Conservation (phyloP, 37 sponge, comb jelly and placozoan species). For the Aphrocallistes beatrix region DNA sequence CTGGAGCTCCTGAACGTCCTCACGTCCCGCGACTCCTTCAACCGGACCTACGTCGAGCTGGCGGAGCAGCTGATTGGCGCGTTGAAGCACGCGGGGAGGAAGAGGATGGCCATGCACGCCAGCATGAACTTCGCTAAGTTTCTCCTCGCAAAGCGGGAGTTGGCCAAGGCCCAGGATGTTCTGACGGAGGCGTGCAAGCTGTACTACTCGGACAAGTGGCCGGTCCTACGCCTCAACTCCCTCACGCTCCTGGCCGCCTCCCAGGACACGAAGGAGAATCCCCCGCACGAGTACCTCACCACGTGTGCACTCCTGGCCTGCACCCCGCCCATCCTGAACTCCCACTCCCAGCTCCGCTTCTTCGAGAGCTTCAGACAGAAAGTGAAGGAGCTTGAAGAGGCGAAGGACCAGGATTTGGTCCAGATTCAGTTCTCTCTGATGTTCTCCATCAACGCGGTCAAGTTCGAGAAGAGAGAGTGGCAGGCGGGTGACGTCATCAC, state of each 20-base stretch:
- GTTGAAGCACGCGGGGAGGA: conserved; percentile 73
- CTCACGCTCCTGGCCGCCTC: conserved; percentile 1
- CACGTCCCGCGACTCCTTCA: background rate
- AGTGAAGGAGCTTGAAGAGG: background rate
- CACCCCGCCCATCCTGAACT: background rate
- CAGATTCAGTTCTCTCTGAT: background rate
- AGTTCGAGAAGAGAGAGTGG: background rate
- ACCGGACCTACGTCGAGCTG: conserved; percentile 22
- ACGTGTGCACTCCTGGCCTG: background rate
- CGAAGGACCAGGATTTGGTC: background rate
- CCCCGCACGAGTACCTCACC: conserved; percentile 1
- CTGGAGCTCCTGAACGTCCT: background rate
- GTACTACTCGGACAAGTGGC: conserved; percentile 17
- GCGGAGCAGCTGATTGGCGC: conserved; percentile 80
- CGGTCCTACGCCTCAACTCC: conserved; percentile 7
- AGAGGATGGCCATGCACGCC: conserved; percentile 60
- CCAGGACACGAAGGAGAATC: background rate
- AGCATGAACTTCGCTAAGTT: conserved; percentile 62
- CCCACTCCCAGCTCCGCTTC: background rate
- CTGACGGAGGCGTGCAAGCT: background rate
- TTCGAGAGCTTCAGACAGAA: background rate
- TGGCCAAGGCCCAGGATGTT: background rate
- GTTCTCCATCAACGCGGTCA: background rate
- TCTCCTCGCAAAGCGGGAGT: conserved; percentile 16
- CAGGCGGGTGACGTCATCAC: conserved; percentile 18